Base-by-base conservation (phyloP, 2,888 invertebrate species). In the Entomobrya proxima region DNA sequence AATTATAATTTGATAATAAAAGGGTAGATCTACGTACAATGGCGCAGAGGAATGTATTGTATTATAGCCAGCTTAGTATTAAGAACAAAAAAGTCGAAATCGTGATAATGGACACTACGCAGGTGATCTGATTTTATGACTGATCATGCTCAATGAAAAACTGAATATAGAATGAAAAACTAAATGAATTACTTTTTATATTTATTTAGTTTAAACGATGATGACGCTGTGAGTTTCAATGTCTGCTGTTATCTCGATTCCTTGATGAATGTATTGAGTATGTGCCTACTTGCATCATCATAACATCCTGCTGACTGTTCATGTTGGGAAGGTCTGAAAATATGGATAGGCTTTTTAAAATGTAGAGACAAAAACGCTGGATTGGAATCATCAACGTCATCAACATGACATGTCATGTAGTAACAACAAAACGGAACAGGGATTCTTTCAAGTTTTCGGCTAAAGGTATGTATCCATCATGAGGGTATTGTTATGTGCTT, bases 101-200 rank as follows among this genome's bases (percentile, higher is more conserved):
- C 74, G 74, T 75, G 74, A 75, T 52, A 75, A 35, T 50, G 52
- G 74, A 52, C 11, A 32, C 74, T 35, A n/a, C 1, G 74, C 52
- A 75, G 35, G 74, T 75, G 74, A 50, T 75, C 50, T 75, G 74
- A 50, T 75, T 74, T 75, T 75, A 75, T 75, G 52, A 52, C 52
- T 75, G n/a, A 50, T 75, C 74, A 52, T 69, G 35, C 32, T 32
- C 52, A 52, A 50, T 75, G 52, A 52, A 75, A 27, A 69, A 21
- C 32, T 32, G 35, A 52, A 50, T 75, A 35, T 37, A 75, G 15
- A 69, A 5, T 40, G 30, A 47, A 72, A 72, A 4, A 55, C 21
- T 64, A 64, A 47, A 72, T 47, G 44, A 44, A 72, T 47, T 72
- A 69, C 40, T 64, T 64, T 37, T 32, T 61, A 61, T 18, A 27